Evolutionary conservation across 2,113 vertebrate species (phyloP), one percentile per base, ranked within the genome.

Genomic region (Indicator maculatus): DNA sequence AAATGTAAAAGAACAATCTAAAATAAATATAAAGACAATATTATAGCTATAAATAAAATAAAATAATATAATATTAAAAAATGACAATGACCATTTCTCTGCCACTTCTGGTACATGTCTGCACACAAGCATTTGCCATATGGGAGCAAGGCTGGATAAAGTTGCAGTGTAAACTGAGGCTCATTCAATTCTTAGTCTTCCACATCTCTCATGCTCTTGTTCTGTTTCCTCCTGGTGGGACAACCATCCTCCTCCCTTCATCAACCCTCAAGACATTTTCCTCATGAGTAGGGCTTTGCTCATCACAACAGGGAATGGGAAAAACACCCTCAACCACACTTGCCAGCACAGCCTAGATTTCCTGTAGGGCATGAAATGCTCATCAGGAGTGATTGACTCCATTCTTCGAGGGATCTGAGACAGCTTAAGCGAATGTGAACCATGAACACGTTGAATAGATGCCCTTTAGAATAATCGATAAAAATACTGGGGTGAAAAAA

Each of bases 381-480:
- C 1, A 0, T 30, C 0, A 2, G 45, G 26, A 56, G 6, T 17
- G 6, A 19, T 27, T 0, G 0, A 21, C 19, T 82, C 12, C 20
- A 27, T 41, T 41, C 45, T 21, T 52, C 52, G 28, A 58, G 70
- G 30, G 83, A 31, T 47, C 14, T 33, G 30, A 55, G 28, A 30
- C 11, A 55, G 23, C 59, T 36, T 31, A 79, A 63, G n/a, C 6
- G 12, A 75, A 91, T 16, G 8, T 53, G 59, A 86, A 21, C 24
- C 20, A 36, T 11, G 20, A 80, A 59, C 52, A 64, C 41, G 73
- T 47, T 26, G 2, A n/a, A 76, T 55, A 16, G 0, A 3, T 9
- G 17, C 64, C 11, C 24, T 67, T 67, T 66, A 26, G n/a, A 71
- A 83, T 59, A 72, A 84, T 53, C 19, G 45, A 63, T 6, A 19